Percentiles rank a stretch among this genome's conserved stretches.
Evolutionary conservation across 1,140 invertebrate species (phyloP).

Genomic region (Megalopta genalis): DNA sequence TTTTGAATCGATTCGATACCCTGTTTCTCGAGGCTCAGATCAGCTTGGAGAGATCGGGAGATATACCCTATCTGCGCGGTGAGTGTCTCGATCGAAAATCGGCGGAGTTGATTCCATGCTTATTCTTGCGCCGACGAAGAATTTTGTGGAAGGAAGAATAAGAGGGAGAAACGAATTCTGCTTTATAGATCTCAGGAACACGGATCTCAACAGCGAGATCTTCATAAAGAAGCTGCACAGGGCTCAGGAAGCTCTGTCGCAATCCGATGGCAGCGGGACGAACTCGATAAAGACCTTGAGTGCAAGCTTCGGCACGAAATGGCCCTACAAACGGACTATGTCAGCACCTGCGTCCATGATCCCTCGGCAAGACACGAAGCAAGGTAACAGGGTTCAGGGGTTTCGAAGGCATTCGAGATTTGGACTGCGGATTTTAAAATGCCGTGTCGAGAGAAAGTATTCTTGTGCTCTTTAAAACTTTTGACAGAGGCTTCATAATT

Average conservation of each 20-base stretch:
- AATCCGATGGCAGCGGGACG: constrained; percentile 82
- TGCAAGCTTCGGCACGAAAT: constrained; percentile 94
- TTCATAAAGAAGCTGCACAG: constrained; percentile 93
- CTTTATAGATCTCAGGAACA: constrained; percentile 90
- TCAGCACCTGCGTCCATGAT: constrained; percentile 92
- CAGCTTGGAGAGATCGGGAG: constrained; percentile 89
- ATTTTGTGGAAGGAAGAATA: too few species aligned
- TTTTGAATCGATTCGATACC: constrained; percentile 97
- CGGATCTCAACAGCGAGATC: constrained; percentile 92
- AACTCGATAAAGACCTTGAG: constrained; percentile 90
- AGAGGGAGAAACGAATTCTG: neutral
- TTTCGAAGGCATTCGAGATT: neutral
- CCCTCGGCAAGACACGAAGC: constrained; percentile 87
- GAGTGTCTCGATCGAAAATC: neutral
- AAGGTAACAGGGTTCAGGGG: constrained; percentile 81
- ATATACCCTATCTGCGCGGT: constrained; percentile 91
- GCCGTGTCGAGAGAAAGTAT: too few species aligned
- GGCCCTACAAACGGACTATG: constrained; percentile 96
- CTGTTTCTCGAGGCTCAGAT: constrained; percentile 97
- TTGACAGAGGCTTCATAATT: too few species aligned
- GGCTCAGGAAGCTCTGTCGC: constrained; percentile 93
- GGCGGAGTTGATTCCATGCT: neutral
- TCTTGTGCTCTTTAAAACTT: too few species aligned
- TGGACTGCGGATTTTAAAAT: too few species aligned
- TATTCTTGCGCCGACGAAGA: neutral